phyloP scores from a whole-genome alignment of 2,888 invertebrate species.

The Conistra vaccinii region DNA sequence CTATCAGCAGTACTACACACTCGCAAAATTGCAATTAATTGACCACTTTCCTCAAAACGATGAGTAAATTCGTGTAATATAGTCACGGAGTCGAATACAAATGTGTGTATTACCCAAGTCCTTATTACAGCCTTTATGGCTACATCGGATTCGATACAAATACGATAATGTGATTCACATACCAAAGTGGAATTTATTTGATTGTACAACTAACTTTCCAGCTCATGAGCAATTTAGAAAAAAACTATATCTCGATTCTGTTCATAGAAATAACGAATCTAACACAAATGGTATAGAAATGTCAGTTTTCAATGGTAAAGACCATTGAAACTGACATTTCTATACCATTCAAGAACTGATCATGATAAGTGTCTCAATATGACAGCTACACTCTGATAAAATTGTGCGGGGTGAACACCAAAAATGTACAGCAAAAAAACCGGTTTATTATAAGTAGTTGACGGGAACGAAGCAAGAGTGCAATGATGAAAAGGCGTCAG shows the following conservation, averaged over 20 bases:
- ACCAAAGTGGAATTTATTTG: conserved; percentile 33
- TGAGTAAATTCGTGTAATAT: conserved; percentile 27
- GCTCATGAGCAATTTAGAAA: neutral
- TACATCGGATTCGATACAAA: conserved; percentile 47
- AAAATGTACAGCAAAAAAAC: neutral
- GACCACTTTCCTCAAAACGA: conserved; percentile 12
- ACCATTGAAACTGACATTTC: no score
- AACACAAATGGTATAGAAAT: neutral
- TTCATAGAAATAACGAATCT: neutral
- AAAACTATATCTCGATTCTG: neutral
- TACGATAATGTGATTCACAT: conserved; percentile 56
- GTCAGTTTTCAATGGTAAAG: neutral
- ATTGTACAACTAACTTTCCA: neutral
- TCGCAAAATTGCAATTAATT: conserved; percentile 19
- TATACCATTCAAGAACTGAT: neutral
- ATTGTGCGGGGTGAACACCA: neutral
- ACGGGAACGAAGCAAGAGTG: neutral
- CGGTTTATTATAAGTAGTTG: neutral
- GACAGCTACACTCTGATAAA: no score
- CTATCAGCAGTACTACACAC: neutral
- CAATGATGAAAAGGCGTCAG: conserved; percentile 13
- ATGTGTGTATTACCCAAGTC: conserved; percentile 43
- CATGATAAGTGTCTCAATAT: neutral
- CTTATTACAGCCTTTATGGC: conserved; percentile 31
- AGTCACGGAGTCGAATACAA: conserved; percentile 42